Evolutionary conservation across 2,888 invertebrate species (phyloP).

Genomic region (Drosophila engyochracea): DNA sequence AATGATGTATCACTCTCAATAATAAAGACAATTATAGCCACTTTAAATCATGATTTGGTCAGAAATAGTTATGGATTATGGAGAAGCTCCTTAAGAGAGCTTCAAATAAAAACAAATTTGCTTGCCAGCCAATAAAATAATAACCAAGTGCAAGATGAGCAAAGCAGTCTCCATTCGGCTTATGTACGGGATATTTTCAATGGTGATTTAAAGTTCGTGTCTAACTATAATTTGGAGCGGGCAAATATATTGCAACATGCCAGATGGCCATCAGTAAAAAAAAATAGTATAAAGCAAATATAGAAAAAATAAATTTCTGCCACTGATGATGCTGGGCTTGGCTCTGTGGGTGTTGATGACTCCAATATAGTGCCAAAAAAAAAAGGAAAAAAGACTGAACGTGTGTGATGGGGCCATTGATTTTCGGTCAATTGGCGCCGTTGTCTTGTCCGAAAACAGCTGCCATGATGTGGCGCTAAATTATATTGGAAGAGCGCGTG

Average conservation of each 20-base stretch:
- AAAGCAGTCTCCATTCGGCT: slow-evolving; percentile 7
- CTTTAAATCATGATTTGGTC: not conserved
- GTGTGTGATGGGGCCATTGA: slow-evolving; percentile 56
- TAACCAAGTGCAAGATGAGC: slow-evolving; percentile 8
- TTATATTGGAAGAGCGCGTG: slow-evolving; percentile 64
- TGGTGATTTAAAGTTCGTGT: slow-evolving; percentile 37
- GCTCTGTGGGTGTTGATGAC: slow-evolving; percentile 26
- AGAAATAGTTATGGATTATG: not conserved
- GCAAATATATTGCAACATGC: slow-evolving; percentile 16
- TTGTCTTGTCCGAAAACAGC: slow-evolving; percentile 64
- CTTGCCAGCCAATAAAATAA: slow-evolving; percentile 68
- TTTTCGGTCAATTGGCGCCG: slow-evolving; percentile 68
- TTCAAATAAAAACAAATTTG: slow-evolving; percentile 32
- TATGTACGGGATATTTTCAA: not conserved
- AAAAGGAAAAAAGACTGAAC: not conserved
- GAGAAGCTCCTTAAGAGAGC: not conserved
- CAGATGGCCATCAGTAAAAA: slow-evolving; percentile 26
- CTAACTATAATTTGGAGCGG: slow-evolving; percentile 22
- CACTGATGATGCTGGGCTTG: slow-evolving; percentile 9
- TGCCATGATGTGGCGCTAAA: slow-evolving; percentile 74
- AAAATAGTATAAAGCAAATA: not conserved
- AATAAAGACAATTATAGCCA: not conserved
- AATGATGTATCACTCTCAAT: not conserved
- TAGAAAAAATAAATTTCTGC: slow-evolving; percentile 2
- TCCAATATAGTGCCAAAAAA: not conserved